Percentiles rank a stretch among this genome's conserved stretches.
These are phyloP conservation scores for Sphecodes monilicornis DNA, from an alignment of 2,888 invertebrate species.

Conservation along the genomic window DNA sequence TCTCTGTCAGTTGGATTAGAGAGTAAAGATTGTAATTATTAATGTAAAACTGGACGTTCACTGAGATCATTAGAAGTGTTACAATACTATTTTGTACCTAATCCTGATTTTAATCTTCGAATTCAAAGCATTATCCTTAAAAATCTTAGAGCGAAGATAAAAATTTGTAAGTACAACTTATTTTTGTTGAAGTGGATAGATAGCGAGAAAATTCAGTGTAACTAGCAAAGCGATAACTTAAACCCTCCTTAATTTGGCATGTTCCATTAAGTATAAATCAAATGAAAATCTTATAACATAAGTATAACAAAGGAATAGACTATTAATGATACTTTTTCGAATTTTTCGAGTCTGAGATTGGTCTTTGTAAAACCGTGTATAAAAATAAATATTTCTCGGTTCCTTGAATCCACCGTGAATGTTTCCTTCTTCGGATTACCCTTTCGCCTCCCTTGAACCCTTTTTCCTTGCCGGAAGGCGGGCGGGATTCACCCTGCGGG, in stretches of 20 bases:
- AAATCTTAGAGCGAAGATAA: not conserved
- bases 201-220: not conserved
- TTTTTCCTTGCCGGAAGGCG: constrained; percentile 76
- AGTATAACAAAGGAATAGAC: not conserved
- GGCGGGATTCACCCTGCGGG: constrained; percentile 80
- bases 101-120: not conserved
- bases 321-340: not conserved
- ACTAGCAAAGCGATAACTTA: not conserved
- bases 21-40: too few species aligned
- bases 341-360: not conserved
- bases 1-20: not conserved
- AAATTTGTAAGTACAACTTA: too few species aligned
- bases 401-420: constrained; percentile 37
- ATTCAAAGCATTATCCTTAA: not conserved
- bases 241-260: not conserved
- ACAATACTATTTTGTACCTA: not conserved
- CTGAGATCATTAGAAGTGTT: too few species aligned
- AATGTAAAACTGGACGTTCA: too few species aligned
- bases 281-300: not conserved
- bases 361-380: not conserved
- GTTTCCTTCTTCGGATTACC: constrained; percentile 48
- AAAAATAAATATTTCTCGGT: constrained; percentile 39
- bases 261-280: not conserved
- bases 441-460: constrained; percentile 74
- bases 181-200: too few species aligned